These are phyloP conservation scores for Pteromalus puparum DNA, from an alignment of 1,140 invertebrate species.

Conservation along the genomic window DNA sequence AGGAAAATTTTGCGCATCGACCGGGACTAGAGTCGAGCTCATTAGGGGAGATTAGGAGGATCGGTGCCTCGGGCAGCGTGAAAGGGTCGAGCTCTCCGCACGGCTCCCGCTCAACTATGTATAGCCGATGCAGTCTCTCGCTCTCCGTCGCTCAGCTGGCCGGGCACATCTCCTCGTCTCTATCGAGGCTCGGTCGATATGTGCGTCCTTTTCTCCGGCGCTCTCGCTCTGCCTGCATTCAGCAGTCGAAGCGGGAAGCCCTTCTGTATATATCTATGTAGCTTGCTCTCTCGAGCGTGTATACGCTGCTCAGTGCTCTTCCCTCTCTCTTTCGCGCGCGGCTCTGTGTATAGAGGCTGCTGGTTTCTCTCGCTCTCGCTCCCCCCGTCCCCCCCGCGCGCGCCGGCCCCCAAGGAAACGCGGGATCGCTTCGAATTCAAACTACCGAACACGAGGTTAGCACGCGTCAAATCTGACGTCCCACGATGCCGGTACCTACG, in stretches of 20 bases:
- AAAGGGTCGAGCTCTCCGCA: background rate
- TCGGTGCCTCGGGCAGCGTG: background rate
- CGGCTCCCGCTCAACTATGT: background rate
- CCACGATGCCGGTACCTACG: background rate
- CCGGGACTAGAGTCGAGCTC: background rate
- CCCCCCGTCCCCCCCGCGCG: slow-evolving; percentile 16
- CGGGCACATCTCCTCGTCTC: background rate
- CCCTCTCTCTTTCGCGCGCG: slow-evolving; percentile 27
- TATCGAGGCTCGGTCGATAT: slow-evolving; percentile 10
- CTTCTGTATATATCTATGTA: background rate
- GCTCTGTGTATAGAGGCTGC: background rate
- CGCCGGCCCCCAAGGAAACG: slow-evolving; percentile 71
- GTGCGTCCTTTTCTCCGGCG: slow-evolving; percentile 21
- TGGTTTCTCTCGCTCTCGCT: background rate
- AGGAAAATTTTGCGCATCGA: background rate
- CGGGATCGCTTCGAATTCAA: slow-evolving; percentile 76
- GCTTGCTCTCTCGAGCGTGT: background rate
- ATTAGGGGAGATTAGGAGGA: background rate
- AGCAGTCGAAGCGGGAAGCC: background rate
- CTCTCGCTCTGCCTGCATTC: background rate
- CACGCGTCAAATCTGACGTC: slow-evolving; percentile 76
- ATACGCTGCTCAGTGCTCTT: background rate
- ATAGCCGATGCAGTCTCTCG: slow-evolving; percentile 5
- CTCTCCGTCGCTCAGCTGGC: slow-evolving; percentile 9
- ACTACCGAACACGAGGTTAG: slow-evolving; percentile 76